Base-by-base conservation (phyloP, 2,888 invertebrate genomes). In the Mylabris sibirica region DNA sequence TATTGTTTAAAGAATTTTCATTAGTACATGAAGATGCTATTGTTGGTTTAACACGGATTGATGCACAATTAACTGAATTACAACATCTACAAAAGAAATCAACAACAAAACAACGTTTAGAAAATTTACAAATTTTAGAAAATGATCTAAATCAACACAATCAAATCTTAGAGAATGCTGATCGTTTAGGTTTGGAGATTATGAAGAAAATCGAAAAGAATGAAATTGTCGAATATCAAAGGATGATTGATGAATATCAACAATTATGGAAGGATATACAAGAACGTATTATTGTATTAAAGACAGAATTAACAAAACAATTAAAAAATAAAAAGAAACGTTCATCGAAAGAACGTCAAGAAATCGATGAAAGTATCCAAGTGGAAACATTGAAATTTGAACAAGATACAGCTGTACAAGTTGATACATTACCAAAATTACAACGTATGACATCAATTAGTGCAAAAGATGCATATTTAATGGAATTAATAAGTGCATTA, bases 401-500 rank as follows among this genome's bases (percentile, higher is more conserved):
- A 79, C 90, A 90, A 17, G 94, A 95, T 78, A 89, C 90, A 0
- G 90, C 92, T 0, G 91, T 93, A 5, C 95, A 96, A 87, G 95
- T 95, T 1, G 91, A 95, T 80, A 96, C 95, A 0, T 84, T 95
- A 53, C 89, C 87, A 59, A 80, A 82, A 67, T 79, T 90, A 60
- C 86, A 87, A 60, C 85, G 88, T 22, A 89, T 91, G 85, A 91
- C 91, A 0, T 90, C 91, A 14, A 89, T 92, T 70, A 94, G 94
- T 57, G 91, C 94, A 4, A 92, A 93, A 82, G 95, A 95, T 80
- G 95, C 94, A 0, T 96, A 95, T 80, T 85, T 91, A 65, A 90
- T 90, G 76, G 95, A 96, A 83, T 84, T 96, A 44, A 87, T 89
- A 53, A 89, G 90, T 3, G 95, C 94, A 0, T 87, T 95, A 4